Evolutionary conservation across 2,113 vertebrate genomes (phyloP).

Genomic region (Pyrgilauda ruficollis): DNA sequence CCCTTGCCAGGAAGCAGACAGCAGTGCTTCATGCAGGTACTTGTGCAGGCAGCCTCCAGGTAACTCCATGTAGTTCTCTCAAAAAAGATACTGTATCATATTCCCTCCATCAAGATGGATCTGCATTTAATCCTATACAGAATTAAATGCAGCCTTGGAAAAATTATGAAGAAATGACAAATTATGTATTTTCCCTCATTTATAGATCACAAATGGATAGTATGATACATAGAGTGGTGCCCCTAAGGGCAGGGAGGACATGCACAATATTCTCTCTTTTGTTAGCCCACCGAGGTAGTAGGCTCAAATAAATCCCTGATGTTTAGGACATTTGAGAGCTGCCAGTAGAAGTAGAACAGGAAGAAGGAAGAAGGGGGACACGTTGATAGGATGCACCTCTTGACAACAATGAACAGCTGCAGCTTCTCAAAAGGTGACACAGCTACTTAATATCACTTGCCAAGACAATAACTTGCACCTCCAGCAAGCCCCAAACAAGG

Average conservation of each 20-base stretch:
- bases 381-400: neutral
- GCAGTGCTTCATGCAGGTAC: neutral
- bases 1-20: neutral
- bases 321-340: neutral
- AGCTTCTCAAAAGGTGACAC: neutral
- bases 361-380: neutral
- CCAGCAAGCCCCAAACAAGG: neutral
- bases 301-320: neutral
- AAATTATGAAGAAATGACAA: neutral
- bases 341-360: neutral
- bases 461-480: neutral
- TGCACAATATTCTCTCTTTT: neutral
- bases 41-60: neutral
- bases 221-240: neutral
- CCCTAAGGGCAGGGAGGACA: accelerated
- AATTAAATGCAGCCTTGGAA: neutral
- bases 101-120: neutral
- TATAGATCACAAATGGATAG: neutral
- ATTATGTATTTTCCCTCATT: neutral
- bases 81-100: neutral
- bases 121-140: neutral
- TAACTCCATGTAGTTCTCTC: neutral
- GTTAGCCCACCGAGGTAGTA: neutral
- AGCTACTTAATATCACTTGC: neutral
- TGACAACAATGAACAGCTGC: neutral